phyloP scores from a whole-genome alignment of 1,140 invertebrate species.

The Pantala flavescens region DNA sequence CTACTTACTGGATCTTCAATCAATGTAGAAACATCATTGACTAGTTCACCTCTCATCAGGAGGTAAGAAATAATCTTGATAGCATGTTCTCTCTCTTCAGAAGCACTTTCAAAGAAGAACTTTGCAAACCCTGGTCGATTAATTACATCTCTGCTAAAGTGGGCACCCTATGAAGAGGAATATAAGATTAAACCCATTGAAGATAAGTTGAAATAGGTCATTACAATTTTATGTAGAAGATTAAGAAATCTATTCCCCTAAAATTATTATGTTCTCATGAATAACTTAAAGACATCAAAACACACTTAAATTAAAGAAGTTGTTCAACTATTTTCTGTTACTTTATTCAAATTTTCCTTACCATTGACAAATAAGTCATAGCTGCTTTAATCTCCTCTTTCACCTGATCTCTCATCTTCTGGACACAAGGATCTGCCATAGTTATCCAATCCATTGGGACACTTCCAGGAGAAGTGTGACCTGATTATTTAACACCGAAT shows the following conservation, averaged over 20 bases:
- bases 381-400: slow-evolving; percentile 65
- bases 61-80: slow-evolving; percentile 84
- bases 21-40: slow-evolving; percentile 49
- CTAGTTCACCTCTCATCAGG: slow-evolving; percentile 73
- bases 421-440: slow-evolving; percentile 51
- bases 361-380: slow-evolving; percentile 74
- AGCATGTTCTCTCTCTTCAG: slow-evolving; percentile 82
- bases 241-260: no score
- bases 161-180: slow-evolving; percentile 48
- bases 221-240: background rate
- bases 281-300: no score
- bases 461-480: slow-evolving; percentile 33
- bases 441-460: slow-evolving; percentile 50
- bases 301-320: no score
- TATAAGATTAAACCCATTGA: background rate
- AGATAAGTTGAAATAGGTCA: slow-evolving; percentile 7
- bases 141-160: slow-evolving; percentile 66
- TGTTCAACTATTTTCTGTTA: no score
- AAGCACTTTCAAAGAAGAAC: slow-evolving; percentile 72
- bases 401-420: slow-evolving; percentile 55
- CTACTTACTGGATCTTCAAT: slow-evolving; percentile 50
- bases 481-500: no score
- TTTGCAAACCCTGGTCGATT: slow-evolving; percentile 84
- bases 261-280: no score
- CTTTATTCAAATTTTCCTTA: slow-evolving; percentile 25